phyloP scores from a whole-genome alignment of 2,113 vertebrate genomes.

The Sakesphorus luctuosus region DNA sequence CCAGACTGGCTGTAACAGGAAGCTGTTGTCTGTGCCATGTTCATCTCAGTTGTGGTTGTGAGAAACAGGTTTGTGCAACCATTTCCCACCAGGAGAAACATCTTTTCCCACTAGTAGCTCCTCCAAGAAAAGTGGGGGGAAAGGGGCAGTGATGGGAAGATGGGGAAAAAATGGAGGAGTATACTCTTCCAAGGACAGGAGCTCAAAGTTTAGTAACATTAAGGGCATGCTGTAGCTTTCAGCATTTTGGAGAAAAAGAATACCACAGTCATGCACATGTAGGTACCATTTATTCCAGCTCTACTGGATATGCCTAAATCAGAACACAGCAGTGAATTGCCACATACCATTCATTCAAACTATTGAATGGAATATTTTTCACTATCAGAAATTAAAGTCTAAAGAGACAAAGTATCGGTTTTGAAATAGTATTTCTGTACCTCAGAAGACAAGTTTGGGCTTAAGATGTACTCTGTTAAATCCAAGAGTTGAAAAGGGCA shows the following conservation, averaged over 20 bases:
- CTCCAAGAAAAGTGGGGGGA: neutral
- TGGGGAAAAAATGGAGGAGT: neutral
- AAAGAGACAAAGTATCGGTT: neutral
- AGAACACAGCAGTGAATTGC: neutral
- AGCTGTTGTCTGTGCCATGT: neutral
- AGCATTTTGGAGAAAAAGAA: neutral
- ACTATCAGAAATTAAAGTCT: neutral
- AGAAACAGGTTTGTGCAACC: neutral
- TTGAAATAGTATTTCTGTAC: neutral
- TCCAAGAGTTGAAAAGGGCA: neutral
- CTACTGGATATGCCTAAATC: neutral
- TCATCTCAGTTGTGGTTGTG: neutral
- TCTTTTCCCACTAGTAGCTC: neutral
- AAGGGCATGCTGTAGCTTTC: neutral
- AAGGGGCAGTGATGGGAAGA: neutral
- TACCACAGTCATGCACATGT: neutral
- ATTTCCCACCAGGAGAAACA: neutral
- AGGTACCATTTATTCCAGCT: conserved; percentile 4
- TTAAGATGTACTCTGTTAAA: neutral
- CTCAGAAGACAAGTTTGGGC: neutral
- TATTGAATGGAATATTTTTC: neutral
- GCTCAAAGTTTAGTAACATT: neutral
- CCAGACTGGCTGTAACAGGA: neutral
- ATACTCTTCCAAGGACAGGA: neutral
- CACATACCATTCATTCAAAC: neutral